A percentile compares a stretch with the other conserved stretches of the same genome.
phyloP scores from a whole-genome alignment of 2,888 invertebrate genomes.

The Willowsia nigromaculata region DNA sequence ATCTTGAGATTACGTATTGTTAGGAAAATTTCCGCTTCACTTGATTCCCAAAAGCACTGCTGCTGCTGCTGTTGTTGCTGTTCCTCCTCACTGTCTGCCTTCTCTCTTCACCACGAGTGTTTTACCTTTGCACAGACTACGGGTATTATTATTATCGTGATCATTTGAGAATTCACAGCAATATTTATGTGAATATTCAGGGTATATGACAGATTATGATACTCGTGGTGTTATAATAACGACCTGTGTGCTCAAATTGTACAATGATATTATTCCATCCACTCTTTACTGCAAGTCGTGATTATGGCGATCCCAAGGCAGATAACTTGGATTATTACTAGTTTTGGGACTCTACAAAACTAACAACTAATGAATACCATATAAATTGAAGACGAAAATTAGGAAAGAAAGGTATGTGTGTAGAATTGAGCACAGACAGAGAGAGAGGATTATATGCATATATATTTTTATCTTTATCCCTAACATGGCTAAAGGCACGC shows the following conservation, averaged over 20 bases:
- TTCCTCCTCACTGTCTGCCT: neutral
- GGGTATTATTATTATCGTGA: neutral
- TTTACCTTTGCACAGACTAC: neutral
- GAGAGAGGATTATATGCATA: no score
- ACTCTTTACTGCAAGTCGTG: conserved; percentile 16
- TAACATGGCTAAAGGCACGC: conserved; percentile 25
- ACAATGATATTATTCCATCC: neutral
- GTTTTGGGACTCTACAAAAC: conserved; percentile 31
- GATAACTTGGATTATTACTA: conserved; percentile 46
- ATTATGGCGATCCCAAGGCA: conserved; percentile 29
- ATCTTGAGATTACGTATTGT: conserved; percentile 58
- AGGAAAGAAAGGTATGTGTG: neutral
- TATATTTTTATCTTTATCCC: conserved; percentile 21
- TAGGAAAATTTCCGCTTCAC: conserved; percentile 61
- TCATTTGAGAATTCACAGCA: conserved; percentile 29
- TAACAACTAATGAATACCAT: conserved; percentile 40
- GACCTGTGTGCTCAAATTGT: conserved; percentile 27
- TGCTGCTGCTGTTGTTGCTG: no score
- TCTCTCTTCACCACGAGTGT: neutral
- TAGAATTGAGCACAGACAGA: neutral
- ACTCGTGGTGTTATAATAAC: conserved; percentile 8
- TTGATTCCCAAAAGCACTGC: conserved; percentile 44
- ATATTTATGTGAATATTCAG: conserved; percentile 25
- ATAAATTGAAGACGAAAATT: neutral
- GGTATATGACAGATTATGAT: conserved; percentile 15